Evolutionary conservation across 2,888 invertebrate genomes (phyloP), one percentile per base, ranked within the genome.

Genomic region (Melolontha melolontha): DNA sequence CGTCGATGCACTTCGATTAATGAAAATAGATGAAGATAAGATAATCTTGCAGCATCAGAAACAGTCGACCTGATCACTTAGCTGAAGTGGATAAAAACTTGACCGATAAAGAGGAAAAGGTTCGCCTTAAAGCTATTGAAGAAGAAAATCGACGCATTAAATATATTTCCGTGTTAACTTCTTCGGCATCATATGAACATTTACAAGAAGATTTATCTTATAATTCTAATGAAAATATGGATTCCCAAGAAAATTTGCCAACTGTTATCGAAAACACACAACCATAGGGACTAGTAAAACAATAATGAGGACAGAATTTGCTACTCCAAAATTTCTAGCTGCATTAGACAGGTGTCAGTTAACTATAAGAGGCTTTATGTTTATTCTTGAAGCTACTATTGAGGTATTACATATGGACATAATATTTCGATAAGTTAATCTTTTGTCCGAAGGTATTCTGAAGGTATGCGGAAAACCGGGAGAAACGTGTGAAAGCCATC

Each of bases 371-470:
- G 68, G 73, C 75, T 54, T 76, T 78, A 7, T 75, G 64, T 66
- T 73, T 78, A 51, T 64, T 73, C 72, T 29, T n/a, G n/a, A n/a
- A n/a, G n/a, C n/a, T n/a, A n/a, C n/a, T n/a, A n/a, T n/a, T n/a
- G n/a, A n/a, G n/a, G 75, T 55, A 73, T 75, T 62, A 72, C 6
- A 59, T 69, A 75, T 40, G 72, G 69, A 14, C 70, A 47, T 59
- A 77, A 66, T 51, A 51, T 75, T 69, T 66, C 74, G 8, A 76
- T 78, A 62, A 76, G 69, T 66, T 75, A 75, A 63, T 75, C 75
- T 16, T 75, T 75, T 12, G 75, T 78, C 74, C 76, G 77, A 72
- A 57, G n/a, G n/a, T n/a, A n/a, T n/a, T n/a, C n/a, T n/a, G 75
- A 51, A 72, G 76, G 70, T 75, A 69, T 44, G 69, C 69, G 44